Base-by-base conservation (phyloP, 1,140 invertebrate species). In the Diorhabda sublineata region DNA sequence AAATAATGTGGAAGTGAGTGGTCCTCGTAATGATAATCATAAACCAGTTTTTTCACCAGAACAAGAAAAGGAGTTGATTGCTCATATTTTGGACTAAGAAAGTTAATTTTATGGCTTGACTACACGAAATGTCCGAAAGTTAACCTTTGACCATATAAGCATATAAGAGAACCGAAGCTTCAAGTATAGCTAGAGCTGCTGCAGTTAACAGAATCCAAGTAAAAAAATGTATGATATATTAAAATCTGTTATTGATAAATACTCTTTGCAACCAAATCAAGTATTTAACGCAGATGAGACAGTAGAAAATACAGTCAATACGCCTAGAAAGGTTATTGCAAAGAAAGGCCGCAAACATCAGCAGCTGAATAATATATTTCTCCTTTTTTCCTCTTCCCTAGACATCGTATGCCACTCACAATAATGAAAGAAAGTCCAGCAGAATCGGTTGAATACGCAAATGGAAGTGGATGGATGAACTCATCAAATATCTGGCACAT, bases 241-340 rank as follows among this genome's bases (percentile, higher is more conserved):
- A 11, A 5, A 5, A 8, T 5, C 58, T 2, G 9, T n/a, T 59
- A 5, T 41, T 5, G 11, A 65, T 26, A 65, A 65, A 11, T 59
- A 59, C 11, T 5, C 4, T 11, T 59, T 59, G 5, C 58, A 59
- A 5, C 63, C 73, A 8, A 72, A 74, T 41, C 60, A 72, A 52
- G 82, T 85, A 56, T 84, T 76, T 67, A 84, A 85, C 72, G 73
- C 81, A 61, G 82, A 84, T 73, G 82, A 84, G 76, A 82, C 81
- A 26, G 80, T 79, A 60, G 71, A 81, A 62, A 77, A 77, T 59
- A 82, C 80, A 11, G 81, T 83, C 3, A 77, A 77, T 69, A 64
- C 42, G 8, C 78, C 79, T 59, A 66, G 66, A 66, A 82, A 79
- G 73, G 76, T 84, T 61, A 74, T 84, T 60, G 78, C 81, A 45